These are phyloP conservation scores for Scopus umbretta DNA, from an alignment of 2,113 vertebrate genomes.

Conservation along the genomic window DNA sequence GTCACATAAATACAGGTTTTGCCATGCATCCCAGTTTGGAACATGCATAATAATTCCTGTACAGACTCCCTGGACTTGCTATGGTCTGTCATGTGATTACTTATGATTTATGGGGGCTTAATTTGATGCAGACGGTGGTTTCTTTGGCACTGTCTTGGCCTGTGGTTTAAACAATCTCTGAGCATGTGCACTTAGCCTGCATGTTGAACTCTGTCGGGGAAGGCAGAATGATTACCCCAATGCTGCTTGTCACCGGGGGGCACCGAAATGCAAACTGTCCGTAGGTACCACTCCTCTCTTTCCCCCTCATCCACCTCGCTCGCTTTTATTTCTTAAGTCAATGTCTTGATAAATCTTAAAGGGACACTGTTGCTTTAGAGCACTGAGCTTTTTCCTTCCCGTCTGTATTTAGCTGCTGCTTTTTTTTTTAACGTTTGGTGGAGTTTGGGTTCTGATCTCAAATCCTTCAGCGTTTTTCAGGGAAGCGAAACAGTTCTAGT, in stretches of 20 bases:
- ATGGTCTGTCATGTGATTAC: background rate
- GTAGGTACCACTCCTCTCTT: background rate
- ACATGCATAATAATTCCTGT: background rate
- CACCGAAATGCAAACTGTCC: background rate
- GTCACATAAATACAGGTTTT: background rate
- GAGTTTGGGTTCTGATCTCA: background rate
- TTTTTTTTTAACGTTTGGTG: background rate
- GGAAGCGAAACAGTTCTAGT: background rate
- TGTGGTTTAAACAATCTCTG: background rate
- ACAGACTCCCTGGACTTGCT: background rate
- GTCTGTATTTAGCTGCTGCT: background rate
- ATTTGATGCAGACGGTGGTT: background rate
- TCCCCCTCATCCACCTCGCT: background rate
- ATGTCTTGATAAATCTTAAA: background rate
- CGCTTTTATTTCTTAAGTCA: background rate
- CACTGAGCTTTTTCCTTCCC: constrained; percentile 51
- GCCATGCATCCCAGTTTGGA: constrained; percentile 11
- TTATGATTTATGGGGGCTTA: background rate
- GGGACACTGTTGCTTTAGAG: background rate
- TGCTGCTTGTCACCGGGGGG: constrained; percentile 18
- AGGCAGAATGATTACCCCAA: constrained; percentile 3
- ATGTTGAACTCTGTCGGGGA: background rate
- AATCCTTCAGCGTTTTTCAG: background rate
- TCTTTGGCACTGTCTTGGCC: constrained; percentile 1
- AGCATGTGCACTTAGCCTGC: constrained; percentile 63